phyloP scores from a whole-genome alignment of 2,113 vertebrate species.

The Dendrocopos noguchii region DNA sequence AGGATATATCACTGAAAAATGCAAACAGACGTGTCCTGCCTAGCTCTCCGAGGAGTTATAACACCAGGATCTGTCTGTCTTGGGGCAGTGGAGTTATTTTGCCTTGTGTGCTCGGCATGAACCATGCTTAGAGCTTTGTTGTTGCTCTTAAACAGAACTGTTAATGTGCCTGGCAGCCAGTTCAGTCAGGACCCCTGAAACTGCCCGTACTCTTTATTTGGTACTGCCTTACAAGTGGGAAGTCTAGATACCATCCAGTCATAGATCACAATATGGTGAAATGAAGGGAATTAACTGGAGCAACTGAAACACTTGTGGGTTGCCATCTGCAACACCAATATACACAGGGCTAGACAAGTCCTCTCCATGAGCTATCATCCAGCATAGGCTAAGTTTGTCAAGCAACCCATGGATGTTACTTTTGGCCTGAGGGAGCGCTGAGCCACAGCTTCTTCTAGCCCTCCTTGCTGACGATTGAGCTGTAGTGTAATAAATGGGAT shows the following conservation, averaged over 20 bases:
- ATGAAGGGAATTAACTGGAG: background rate
- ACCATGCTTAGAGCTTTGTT: background rate
- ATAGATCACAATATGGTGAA: background rate
- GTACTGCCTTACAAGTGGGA: background rate
- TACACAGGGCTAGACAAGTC: background rate
- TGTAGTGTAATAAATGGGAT: background rate
- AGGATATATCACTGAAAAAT: background rate
- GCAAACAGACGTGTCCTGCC: background rate
- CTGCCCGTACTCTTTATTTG: background rate
- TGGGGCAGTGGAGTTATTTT: background rate
- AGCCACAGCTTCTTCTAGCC: background rate
- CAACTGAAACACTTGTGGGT: background rate
- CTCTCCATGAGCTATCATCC: background rate
- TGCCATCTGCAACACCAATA: background rate
- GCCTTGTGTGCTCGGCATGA: fast-evolving
- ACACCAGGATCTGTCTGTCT: background rate
- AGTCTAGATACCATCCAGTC: background rate
- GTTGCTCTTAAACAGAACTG: background rate
- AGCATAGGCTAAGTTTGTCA: background rate
- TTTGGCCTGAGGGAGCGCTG: background rate
- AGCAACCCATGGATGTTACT: background rate
- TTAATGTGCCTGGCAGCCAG: background rate
- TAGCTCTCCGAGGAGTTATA: background rate
- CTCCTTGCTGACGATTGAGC: background rate
- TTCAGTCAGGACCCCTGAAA: background rate